Conservation (phyloP, 2,888 invertebrate genomes). For the Abrostola triplasia region DNA sequence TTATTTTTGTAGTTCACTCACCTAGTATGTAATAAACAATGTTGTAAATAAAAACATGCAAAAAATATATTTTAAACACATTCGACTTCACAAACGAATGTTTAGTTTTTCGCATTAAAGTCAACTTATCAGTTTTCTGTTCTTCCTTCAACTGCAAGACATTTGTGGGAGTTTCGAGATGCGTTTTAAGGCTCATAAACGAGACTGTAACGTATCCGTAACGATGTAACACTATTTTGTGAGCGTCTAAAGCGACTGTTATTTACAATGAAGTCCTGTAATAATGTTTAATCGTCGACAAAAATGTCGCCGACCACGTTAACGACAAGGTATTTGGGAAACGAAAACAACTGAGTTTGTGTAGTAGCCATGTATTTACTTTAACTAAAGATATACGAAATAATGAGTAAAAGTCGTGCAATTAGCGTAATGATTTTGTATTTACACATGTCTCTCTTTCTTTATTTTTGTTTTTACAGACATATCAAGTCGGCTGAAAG, state of each 20-base stretch:
- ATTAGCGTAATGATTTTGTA: too few species aligned
- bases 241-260: slow-evolving; percentile 51
- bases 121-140: background rate
- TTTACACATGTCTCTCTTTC: background rate
- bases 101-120: background rate
- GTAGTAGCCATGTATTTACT: slow-evolving; percentile 7
- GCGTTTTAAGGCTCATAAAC: slow-evolving; percentile 71
- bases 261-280: slow-evolving; percentile 43
- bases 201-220: slow-evolving; percentile 60
- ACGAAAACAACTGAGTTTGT: slow-evolving; percentile 11
- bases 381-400: background rate
- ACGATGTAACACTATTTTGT: slow-evolving; percentile 62
- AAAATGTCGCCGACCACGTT: slow-evolving; percentile 36
- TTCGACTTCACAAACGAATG: background rate
- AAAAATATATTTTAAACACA: background rate
- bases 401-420: too few species aligned
- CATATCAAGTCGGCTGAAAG: background rate
- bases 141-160: slow-evolving; percentile 12
- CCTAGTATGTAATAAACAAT: too few species aligned
- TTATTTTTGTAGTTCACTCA: too few species aligned
- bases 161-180: slow-evolving; percentile 59
- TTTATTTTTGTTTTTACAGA: background rate
- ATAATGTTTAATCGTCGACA: slow-evolving; percentile 46
- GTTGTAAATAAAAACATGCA: background rate
- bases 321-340: slow-evolving; percentile 24